Evolutionary conservation across 2,888 invertebrate genomes (phyloP).

Genomic region (Dryococelus australis): DNA sequence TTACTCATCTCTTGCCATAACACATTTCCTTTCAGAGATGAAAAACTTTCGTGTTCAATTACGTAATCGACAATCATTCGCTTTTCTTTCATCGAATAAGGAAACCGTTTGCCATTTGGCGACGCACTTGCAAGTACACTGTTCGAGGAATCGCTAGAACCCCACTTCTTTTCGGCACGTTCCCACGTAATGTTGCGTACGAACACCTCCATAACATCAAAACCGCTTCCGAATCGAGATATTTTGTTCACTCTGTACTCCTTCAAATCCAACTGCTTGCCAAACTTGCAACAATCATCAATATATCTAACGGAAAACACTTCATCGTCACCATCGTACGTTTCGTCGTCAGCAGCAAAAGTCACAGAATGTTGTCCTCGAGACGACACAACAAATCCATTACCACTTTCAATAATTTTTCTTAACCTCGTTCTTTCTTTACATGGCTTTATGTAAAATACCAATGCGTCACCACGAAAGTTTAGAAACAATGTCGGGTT

Average conservation of each 20-base stretch:
- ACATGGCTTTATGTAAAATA: neutral
- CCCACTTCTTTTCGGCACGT: neutral
- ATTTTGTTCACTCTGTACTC: neutral
- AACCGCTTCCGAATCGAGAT: neutral
- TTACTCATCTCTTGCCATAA: neutral
- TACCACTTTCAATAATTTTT: neutral
- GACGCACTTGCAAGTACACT: too few relatives aligned
- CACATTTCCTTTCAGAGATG: neutral
- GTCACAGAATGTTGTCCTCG: neutral
- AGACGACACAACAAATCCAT: neutral
- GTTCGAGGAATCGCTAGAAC: neutral
- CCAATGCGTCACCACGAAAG: neutral
- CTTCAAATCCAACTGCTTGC: neutral
- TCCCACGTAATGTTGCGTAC: neutral
- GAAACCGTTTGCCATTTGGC: neutral
- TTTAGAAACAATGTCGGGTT: neutral
- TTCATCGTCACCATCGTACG: neutral
- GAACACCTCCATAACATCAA: neutral
- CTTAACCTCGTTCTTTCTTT: neutral
- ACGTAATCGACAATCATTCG: neutral
- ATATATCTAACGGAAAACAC: neutral
- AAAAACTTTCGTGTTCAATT: neutral
- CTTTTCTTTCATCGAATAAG: neutral
- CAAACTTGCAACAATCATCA: neutral
- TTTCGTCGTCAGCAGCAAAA: neutral